A percentile compares a stretch with the other conserved stretches of the same genome.
Conservation (phyloP, 2,113 vertebrate genomes). For the Lepidothrix coronata region DNA sequence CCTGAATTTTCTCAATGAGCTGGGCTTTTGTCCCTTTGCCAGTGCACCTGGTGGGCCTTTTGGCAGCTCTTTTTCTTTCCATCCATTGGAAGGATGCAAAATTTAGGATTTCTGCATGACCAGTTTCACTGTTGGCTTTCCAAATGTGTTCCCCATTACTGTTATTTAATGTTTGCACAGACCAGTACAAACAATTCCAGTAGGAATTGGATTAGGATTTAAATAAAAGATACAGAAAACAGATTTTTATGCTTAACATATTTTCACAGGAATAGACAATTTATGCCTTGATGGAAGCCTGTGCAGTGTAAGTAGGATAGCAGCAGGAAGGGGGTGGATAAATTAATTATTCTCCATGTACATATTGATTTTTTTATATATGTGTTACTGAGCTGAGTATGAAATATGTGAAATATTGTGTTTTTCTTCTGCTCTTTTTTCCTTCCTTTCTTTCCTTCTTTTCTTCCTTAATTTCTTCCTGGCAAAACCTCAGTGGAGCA, state of each 20-base stretch:
- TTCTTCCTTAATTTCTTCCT: background rate
- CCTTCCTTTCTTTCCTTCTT: background rate
- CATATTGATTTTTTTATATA: background rate
- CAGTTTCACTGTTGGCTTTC: background rate
- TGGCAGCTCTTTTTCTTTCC: background rate
- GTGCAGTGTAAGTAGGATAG: background rate
- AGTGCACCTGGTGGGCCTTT: rapidly evolving
- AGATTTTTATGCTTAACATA: background rate
- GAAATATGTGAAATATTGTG: background rate
- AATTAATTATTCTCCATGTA: background rate
- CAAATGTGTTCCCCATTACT: background rate
- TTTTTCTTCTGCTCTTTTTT: background rate
- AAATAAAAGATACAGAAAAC: background rate
- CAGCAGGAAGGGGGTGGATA: background rate
- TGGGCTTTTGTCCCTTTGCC: background rate
- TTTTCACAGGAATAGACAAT: background rate
- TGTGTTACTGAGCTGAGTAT: background rate
- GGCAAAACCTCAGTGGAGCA: background rate
- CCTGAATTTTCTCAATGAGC: background rate
- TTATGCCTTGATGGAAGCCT: background rate
- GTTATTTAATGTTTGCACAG: background rate
- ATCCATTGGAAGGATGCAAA: background rate
- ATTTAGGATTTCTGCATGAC: background rate
- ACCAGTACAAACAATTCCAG: background rate
- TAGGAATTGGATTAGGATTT: background rate